These are phyloP conservation scores for Hylaeus volcanicus DNA, from an alignment of 1,140 invertebrate genomes.

Conservation along the genomic window DNA sequence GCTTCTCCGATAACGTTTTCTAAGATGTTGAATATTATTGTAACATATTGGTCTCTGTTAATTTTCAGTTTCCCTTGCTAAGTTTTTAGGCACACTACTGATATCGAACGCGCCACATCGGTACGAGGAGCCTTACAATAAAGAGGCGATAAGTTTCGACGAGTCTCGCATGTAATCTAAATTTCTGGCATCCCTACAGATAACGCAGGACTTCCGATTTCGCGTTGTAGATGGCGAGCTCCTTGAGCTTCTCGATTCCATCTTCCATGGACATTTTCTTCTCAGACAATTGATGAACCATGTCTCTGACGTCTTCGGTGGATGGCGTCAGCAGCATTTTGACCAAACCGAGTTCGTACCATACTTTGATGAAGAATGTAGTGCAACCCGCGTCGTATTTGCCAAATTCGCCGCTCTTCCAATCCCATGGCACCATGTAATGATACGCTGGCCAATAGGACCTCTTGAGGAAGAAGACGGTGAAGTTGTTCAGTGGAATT, in stretches of 20 bases:
- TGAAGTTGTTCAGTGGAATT: constrained; percentile 85
- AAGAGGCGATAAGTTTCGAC: too few species aligned
- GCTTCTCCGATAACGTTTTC: too few species aligned
- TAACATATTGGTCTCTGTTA: too few species aligned
- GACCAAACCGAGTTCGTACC: constrained; percentile 84
- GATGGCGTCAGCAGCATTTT: constrained; percentile 84
- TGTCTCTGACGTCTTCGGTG: constrained; percentile 82
- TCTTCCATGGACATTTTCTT: constrained; percentile 62
- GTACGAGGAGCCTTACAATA: too few species aligned
- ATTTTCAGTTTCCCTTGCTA: too few species aligned
- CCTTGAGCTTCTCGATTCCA: constrained; percentile 57
- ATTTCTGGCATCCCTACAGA: too few species aligned
- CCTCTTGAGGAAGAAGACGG: constrained; percentile 87
- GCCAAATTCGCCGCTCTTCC: constrained; percentile 88
- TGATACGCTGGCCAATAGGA: constrained; percentile 90
- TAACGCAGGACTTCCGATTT: constrained; percentile 21
- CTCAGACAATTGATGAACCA: constrained; percentile 78
- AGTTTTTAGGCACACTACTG: too few species aligned
- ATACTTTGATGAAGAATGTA: constrained; percentile 85
- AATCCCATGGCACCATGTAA: constrained; percentile 88
- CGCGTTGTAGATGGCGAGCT: constrained; percentile 59
- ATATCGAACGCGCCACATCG: too few species aligned
- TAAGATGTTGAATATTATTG: too few species aligned
- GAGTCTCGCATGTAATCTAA: too few species aligned
- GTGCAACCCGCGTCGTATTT: constrained; percentile 85